Percentiles rank a stretch among this genome's conserved stretches.
phyloP scores from a whole-genome alignment of 2,113 vertebrate species.

The Phaethon lepturus region DNA sequence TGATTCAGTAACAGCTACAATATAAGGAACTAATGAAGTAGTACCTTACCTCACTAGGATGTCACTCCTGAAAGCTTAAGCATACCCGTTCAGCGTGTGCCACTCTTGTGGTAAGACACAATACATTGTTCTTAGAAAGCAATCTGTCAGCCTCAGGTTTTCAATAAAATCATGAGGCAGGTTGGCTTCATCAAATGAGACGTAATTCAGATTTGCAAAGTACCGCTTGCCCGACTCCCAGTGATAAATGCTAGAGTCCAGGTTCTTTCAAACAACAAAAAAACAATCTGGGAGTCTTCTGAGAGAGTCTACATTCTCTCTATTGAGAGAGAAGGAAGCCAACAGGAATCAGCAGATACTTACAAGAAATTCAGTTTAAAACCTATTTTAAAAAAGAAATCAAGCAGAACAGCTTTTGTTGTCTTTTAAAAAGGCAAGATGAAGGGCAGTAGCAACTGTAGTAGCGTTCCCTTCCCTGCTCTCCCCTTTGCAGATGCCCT shows the following conservation, averaged over 20 bases:
- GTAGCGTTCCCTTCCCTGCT: not conserved
- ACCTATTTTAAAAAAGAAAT: not conserved
- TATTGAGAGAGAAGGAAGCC: not conserved
- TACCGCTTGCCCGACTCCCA: not conserved
- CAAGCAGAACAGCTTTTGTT: not conserved
- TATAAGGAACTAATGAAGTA: not conserved
- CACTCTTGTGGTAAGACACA: not conserved
- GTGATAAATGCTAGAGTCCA: not conserved
- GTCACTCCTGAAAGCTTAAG: not conserved
- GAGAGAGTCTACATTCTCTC: not conserved
- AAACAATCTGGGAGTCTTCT: not conserved
- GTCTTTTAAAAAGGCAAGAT: not conserved
- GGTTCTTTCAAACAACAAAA: not conserved
- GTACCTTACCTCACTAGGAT: not conserved
- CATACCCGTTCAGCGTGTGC: not conserved
- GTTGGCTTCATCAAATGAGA: not conserved
- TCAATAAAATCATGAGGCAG: not conserved
- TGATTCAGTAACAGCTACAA: not conserved
- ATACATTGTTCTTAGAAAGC: not conserved
- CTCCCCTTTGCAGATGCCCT: not conserved
- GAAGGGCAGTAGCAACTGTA: not conserved
- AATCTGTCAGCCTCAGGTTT: not conserved
- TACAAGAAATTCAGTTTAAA: not conserved
- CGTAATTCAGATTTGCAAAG: not conserved
- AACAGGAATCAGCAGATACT: not conserved